Evolutionary conservation across 2,888 invertebrate species (phyloP), one percentile per base, ranked within the genome.

Genomic region (Gasteruption jaculator): DNA sequence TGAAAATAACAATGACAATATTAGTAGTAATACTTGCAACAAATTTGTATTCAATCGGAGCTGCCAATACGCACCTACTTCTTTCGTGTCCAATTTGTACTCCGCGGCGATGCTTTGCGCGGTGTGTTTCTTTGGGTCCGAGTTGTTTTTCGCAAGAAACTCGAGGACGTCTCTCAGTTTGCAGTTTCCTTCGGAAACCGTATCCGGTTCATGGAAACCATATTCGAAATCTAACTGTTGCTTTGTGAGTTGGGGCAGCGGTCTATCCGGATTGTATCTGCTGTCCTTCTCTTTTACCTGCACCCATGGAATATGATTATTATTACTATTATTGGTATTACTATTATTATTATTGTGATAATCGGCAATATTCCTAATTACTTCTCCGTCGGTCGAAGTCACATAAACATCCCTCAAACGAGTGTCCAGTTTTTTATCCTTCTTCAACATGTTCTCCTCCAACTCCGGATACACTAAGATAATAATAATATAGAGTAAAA

Each of bases 381-480:
- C 66, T 45, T 56, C 35, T 41, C 71, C 69, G 40, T 81, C 82
- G 39, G 73, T 60, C 1, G 86, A 85, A 39, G 77, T 80, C 63
- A 90, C 85, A 77, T 79, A 89, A 72, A 89, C 81, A 64, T 79
- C 74, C 70, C 80, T 85, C 45, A 89, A 72, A 61, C 81, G 73
- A 22, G 74, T 68, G 58, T 86, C 79, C 8, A 88, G 73, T n/a
- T 56, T 63, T 5, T 60, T 36, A 66, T 88, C 75, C 66, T 86
- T 87, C 54, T 68, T 77, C 43, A 76, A 71, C n/a, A 82, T 71
- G 53, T 78, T 78, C 34, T 80, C 75, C 39, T 81, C 72, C 38
- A 81, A 74, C 38, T 79, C 68, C 0, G 86, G 85, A 51, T 83
- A 74, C 31, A 77, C 77, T 78, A 57, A 34, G 46, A 46, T 1